Evolutionary conservation across 37 sponge, comb jelly and placozoan species (phyloP).

Genomic region (Amphimedon queenslandica): DNA sequence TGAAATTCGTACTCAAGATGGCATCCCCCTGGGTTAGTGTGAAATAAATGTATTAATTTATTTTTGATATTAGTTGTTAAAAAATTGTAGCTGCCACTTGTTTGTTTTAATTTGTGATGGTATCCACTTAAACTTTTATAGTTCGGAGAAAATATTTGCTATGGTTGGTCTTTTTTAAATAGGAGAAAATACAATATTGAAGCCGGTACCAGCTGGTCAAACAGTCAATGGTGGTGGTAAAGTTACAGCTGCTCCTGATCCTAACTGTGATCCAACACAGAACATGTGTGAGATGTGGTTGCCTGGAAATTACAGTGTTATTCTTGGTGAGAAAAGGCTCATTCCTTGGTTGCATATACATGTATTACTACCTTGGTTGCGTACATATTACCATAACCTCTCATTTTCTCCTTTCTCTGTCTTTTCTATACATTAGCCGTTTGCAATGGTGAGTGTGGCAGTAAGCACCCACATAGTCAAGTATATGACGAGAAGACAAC

Average conservation of each 20-base stretch:
- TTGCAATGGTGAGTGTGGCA: constrained; percentile 86
- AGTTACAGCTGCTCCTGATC: constrained; percentile 64
- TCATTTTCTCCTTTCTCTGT: background rate
- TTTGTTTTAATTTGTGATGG: too few relatives aligned
- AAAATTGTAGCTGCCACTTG: too few relatives aligned
- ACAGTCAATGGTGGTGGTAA: constrained; percentile 25
- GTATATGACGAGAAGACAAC: constrained; percentile 46
- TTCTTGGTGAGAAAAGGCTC: constrained; percentile 41
- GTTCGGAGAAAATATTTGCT: too few relatives aligned
- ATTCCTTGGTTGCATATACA: too few relatives aligned
- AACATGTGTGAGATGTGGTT: constrained; percentile 77
- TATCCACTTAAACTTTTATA: too few relatives aligned
- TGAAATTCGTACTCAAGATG: constrained; percentile 63
- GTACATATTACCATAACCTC: background rate
- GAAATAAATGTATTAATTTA: too few relatives aligned
- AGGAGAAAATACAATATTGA: constrained; percentile 29
- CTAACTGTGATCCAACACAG: constrained; percentile 71
- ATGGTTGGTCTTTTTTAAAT: too few relatives aligned
- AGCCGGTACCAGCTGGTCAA: constrained; percentile 36
- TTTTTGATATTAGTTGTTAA: too few relatives aligned
- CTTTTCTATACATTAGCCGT: constrained; percentile 31
- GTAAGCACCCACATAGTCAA: constrained; percentile 82
- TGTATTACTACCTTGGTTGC: too few relatives aligned
- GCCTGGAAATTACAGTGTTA: constrained; percentile 66
- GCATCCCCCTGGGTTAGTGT: constrained; percentile 66